Conservation (phyloP, 2,113 vertebrate genomes). For the Nanorana parkeri region DNA sequence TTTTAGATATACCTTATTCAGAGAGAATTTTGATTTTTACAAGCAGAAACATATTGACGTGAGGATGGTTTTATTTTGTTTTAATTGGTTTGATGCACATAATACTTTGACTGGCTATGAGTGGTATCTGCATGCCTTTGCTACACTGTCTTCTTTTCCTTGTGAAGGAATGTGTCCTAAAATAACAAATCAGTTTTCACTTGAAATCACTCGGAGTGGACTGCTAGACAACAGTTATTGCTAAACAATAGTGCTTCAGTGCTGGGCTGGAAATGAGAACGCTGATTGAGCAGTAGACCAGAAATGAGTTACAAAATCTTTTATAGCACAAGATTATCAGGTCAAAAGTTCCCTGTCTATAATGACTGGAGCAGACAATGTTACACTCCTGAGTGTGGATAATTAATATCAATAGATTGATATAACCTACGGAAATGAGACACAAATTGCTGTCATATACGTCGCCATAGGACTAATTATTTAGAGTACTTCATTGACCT, state of each 20-base stretch:
- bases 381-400: conserved; percentile 36
- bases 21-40: too few species aligned
- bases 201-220: conserved; percentile 53
- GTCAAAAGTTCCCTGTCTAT: conserved; percentile 53
- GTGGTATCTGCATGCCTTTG: conserved; percentile 34
- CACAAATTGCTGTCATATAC: conserved; percentile 6
- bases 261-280: conserved; percentile 55
- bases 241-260: conserved; percentile 54
- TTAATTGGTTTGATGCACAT: not conserved
- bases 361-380: conserved; percentile 31
- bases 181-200: conserved; percentile 55
- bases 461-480: conserved; percentile 11
- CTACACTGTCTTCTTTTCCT: conserved; percentile 5
- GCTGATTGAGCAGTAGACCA: conserved; percentile 57
- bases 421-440: conserved; percentile 39
- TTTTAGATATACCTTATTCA: too few species aligned
- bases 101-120: conserved; percentile 36
- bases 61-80: not conserved
- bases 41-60: not conserved
- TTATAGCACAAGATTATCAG: conserved; percentile 55
- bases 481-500: not conserved
- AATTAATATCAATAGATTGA: conserved; percentile 39
- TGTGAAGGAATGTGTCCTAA: conserved; percentile 46
- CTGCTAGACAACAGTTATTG: conserved; percentile 48
- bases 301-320: conserved; percentile 55